phyloP scores from a whole-genome alignment of 2,113 vertebrate species.

The Halcyon malimbica region DNA sequence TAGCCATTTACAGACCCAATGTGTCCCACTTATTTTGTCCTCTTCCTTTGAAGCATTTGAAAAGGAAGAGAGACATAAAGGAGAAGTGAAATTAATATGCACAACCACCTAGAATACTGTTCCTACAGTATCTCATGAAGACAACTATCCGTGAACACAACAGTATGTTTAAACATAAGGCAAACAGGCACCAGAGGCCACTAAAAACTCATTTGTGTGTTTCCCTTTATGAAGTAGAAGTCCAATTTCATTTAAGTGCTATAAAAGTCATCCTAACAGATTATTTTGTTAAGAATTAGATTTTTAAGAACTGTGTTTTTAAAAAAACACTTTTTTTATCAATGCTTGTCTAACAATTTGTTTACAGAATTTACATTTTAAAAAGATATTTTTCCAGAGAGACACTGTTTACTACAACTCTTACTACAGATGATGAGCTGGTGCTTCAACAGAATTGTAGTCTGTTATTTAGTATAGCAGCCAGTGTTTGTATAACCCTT shows the following conservation, averaged over 20 bases:
- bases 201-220: neutral
- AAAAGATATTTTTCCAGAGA: neutral
- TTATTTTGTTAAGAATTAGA: neutral
- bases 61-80: neutral
- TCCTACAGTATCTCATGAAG: neutral
- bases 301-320: neutral
- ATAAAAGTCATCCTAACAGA: neutral
- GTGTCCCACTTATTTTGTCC: neutral
- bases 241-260: conserved; percentile 19
- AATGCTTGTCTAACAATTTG: neutral
- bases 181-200: conserved; percentile 17
- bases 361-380: neutral
- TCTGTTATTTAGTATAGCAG: neutral
- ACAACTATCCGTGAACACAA: neutral
- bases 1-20: neutral
- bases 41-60: neutral
- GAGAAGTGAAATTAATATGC: neutral
- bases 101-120: neutral
- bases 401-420: neutral
- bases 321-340: neutral
- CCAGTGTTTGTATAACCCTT: neutral
- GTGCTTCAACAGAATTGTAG: neutral
- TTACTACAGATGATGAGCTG: neutral
- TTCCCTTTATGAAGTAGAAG: neutral
- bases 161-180: conserved; percentile 35